Conservation (phyloP, 2,888 invertebrate species). For the Epistrophella euchroma region DNA sequence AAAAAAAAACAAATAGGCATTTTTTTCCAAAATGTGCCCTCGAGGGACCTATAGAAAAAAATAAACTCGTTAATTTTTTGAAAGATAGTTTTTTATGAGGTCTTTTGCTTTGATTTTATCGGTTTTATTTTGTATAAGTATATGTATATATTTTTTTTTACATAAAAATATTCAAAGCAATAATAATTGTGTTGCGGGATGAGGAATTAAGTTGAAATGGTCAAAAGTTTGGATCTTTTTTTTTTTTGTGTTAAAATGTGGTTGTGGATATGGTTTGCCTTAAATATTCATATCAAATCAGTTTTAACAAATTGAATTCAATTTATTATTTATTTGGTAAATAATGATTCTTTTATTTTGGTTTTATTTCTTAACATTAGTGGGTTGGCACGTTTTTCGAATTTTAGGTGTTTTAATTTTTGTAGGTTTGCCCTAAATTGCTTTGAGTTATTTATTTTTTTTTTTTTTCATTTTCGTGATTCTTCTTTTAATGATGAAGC, state of each 20-base stretch:
- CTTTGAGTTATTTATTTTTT: constrained; percentile 9
- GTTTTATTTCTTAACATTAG: constrained; percentile 13
- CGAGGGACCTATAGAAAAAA: constrained; percentile 42
- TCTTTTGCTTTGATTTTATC: constrained; percentile 52
- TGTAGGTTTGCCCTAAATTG: constrained; percentile 28
- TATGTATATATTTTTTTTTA: neutral
- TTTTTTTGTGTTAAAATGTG: neutral
- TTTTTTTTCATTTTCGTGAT: neutral
- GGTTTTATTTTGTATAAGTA: constrained; percentile 4
- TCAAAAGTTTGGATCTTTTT: constrained; percentile 32
- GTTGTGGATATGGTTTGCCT: constrained; percentile 32
- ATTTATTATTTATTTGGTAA: constrained; percentile 67
- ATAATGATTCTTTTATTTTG: constrained; percentile 23
- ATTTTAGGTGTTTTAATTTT: constrained; percentile 46
- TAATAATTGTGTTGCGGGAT: constrained; percentile 33
- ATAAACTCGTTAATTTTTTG: constrained; percentile 63
- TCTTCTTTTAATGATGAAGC: neutral
- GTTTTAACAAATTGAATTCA: constrained; percentile 50
- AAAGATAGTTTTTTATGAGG: constrained; percentile 60
- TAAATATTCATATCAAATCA: constrained; percentile 63
- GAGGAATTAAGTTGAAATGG: constrained; percentile 51
- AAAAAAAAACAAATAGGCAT: constrained; percentile 1
- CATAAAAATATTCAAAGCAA: neutral
- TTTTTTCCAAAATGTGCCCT: constrained; percentile 1
- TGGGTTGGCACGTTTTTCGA: constrained; percentile 28